A percentile compares a stretch with the other conserved stretches of the same genome.
These are phyloP conservation scores for Bubo bubo DNA, from an alignment of 2,113 vertebrate species.

Conservation along the genomic window DNA sequence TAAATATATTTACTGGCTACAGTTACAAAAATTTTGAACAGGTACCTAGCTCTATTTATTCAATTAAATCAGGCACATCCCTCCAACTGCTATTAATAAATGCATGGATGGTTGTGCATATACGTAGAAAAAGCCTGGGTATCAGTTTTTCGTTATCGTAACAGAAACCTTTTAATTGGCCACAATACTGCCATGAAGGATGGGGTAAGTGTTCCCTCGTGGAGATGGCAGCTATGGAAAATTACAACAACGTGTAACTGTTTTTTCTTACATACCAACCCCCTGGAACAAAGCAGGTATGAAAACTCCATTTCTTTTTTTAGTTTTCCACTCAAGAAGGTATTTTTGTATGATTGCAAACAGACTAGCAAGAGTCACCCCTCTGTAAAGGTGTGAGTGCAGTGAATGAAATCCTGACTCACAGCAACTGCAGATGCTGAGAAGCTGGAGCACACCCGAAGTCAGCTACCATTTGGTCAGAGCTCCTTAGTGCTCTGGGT, in stretches of 20 bases:
- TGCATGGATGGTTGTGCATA: background rate
- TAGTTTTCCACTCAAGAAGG: background rate
- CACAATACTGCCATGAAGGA: background rate
- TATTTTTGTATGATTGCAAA: background rate
- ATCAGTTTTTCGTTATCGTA: background rate
- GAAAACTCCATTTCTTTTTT: background rate
- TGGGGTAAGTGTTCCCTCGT: background rate
- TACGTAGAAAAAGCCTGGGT: background rate
- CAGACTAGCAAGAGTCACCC: background rate
- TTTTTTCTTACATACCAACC: background rate
- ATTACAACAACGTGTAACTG: background rate
- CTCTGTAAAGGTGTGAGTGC: background rate
- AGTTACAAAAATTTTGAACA: background rate
- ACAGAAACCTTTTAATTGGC: background rate
- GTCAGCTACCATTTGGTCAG: background rate
- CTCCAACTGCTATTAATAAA: background rate
- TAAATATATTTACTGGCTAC: background rate
- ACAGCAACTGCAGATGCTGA: background rate
- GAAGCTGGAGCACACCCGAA: background rate
- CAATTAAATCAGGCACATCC: background rate
- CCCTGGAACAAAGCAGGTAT: background rate
- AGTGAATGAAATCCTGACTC: background rate
- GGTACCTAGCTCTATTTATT: background rate
- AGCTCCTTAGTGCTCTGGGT: background rate
- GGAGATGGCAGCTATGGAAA: background rate